Conservation (phyloP, 2,797 vertebrate species). For the Atherinosoma microstoma region DNA sequence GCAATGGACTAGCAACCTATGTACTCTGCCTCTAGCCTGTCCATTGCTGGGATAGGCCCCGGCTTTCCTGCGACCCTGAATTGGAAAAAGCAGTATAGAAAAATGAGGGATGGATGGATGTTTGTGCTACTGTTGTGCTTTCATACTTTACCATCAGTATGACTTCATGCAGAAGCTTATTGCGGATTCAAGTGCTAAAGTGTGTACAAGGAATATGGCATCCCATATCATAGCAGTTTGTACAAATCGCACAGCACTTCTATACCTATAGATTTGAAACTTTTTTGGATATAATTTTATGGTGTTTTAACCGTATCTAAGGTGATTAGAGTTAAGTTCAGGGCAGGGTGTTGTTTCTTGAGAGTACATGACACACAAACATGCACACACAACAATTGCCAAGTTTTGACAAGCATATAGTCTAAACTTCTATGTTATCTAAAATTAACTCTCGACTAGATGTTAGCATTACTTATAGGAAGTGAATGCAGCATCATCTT, state of each 20-base stretch:
- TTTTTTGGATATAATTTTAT: background rate
- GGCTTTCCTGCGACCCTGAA: too few species aligned
- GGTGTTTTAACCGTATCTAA: background rate
- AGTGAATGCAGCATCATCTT: too few species aligned
- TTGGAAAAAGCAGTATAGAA: too few species aligned
- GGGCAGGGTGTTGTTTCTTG: background rate
- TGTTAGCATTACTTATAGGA: too few species aligned
- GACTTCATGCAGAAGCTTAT: constrained; percentile 31
- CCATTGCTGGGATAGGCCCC: too few species aligned
- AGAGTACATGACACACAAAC: too few species aligned
- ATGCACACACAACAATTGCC: background rate
- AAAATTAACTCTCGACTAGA: too few species aligned
- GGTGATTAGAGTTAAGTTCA: background rate
- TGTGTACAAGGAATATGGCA: constrained; percentile 15
- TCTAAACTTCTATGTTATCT: too few species aligned
- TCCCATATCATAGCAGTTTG: background rate
- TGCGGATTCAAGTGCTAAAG: constrained; percentile 33
- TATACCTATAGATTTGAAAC: background rate
- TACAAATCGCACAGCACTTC: background rate
- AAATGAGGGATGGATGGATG: too few species aligned
- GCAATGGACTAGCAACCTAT: background rate
- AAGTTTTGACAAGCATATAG: background rate
- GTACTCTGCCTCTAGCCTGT: too few species aligned
- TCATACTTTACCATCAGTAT: constrained; percentile 26
- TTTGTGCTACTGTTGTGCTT: too few species aligned